Evolutionary conservation across 2,113 vertebrate species (phyloP), one percentile per base, ranked within the genome.

Genomic region (Chloroceryle aenea): DNA sequence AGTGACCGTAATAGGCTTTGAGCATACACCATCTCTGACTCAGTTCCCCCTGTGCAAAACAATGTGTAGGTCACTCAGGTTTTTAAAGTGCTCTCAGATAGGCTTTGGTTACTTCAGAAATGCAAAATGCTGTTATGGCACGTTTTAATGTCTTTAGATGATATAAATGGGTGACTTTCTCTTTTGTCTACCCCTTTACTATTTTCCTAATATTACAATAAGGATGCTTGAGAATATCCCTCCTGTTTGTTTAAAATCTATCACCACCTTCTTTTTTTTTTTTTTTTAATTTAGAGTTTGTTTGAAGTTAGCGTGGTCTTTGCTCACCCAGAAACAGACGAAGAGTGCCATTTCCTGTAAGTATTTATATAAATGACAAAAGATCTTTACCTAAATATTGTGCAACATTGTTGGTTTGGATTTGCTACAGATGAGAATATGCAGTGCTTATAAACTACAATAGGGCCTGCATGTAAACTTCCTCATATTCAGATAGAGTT

Each of bases 281-380:
- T 50, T 27, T n/a, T 63, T 97, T 55, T 93, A 82, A 95, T 97
- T 87, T 96, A 99, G 99, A 99, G 99, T 96, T 87, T 97, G 52
- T 99, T 99, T 96, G 99, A 99, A 98, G 98, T 99, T 61, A 98
- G 98, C 3, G 98, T 99, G 94, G 98, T 99, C 93, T 99, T 99
- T 97, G 98, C 97, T 73, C 99, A 99, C 97, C 97, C 98, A 53
- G 99, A 99, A 95, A 99, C 99, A 29, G 99, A 99, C 3, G 94
- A 97, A 32, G 99, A 99, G 98, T 99, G 99, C 96, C 98, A 98
- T 97, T 99, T 99, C 98, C 98, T 99, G 99, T 99, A 98, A 98
- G 99, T 99, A 95, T 94, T 89, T 73, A 76, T 36, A 14, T 95
- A 96, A 97, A 92, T 92, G 97, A 88, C 79, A 91, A 52, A 90